These are phyloP conservation scores for Amphipyra tragopoginis DNA, from an alignment of 2,888 invertebrate genomes.

Conservation along the genomic window DNA sequence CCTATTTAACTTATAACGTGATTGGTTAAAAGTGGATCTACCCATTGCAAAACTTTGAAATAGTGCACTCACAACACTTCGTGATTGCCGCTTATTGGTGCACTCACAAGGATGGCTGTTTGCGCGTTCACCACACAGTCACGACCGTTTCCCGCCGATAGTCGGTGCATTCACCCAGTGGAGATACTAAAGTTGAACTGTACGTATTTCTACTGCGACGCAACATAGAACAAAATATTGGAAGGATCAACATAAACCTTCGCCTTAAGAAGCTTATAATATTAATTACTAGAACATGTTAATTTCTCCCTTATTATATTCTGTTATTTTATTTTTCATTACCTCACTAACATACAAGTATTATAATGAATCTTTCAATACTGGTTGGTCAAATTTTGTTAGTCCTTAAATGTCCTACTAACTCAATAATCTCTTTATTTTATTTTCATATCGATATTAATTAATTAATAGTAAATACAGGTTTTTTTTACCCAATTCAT, in stretches of 20 bases:
- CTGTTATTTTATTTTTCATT: constrained; percentile 38
- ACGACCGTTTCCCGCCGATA: constrained; percentile 13
- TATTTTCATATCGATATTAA: constrained; percentile 30
- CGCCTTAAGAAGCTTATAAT: constrained; percentile 39
- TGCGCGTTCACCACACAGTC: constrained; percentile 46
- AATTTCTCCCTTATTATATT: constrained; percentile 22
- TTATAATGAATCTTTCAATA: constrained; percentile 43
- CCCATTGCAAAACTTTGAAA: background rate
- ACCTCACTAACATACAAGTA: constrained; percentile 48
- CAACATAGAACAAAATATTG: constrained; percentile 58
- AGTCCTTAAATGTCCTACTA: constrained; percentile 15
- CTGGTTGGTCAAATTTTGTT: constrained; percentile 26
- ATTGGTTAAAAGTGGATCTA: constrained; percentile 26
- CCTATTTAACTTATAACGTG: constrained; percentile 14
- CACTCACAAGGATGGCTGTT: constrained; percentile 33
- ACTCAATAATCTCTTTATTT: constrained; percentile 37
- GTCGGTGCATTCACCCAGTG: constrained; percentile 32
- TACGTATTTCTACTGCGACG: constrained; percentile 57
- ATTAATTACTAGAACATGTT: constrained; percentile 11
- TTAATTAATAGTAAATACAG: constrained; percentile 4
- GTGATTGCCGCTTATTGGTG: constrained; percentile 19
- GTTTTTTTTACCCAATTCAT: constrained; percentile 26
- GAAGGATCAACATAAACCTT: constrained; percentile 35
- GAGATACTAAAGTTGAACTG: constrained; percentile 52
- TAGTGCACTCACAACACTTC: constrained; percentile 41